A percentile compares a stretch with the other conserved stretches of the same genome.
These are phyloP conservation scores for Heliconius nattereri DNA, from an alignment of 1,140 invertebrate genomes.

Conservation along the genomic window DNA sequence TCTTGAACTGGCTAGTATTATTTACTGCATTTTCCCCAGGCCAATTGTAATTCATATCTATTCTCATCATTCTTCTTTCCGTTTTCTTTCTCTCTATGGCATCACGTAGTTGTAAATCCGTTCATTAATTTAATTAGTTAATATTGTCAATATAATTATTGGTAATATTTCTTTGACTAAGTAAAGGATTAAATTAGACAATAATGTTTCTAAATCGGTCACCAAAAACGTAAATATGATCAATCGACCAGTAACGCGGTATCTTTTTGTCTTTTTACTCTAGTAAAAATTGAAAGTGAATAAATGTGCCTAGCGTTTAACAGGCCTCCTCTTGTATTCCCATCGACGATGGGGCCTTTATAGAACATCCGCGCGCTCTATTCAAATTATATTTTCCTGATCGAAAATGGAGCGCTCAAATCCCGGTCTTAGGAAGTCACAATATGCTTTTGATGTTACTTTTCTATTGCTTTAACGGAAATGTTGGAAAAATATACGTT, in stretches of 20 bases:
- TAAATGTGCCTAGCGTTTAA: neutral
- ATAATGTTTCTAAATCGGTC: no score
- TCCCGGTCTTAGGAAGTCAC: slow-evolving; percentile 5
- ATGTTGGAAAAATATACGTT: slow-evolving; percentile 8
- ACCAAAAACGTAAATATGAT: no score
- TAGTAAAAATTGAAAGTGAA: neutral
- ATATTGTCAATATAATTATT: no score
- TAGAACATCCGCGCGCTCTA: neutral
- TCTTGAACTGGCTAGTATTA: no score
- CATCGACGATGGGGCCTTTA: neutral
- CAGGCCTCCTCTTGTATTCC: neutral
- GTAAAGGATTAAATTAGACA: no score
- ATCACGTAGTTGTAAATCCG: no score
- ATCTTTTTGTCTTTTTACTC: neutral
- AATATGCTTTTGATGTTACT: slow-evolving; percentile 13
- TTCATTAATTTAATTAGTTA: no score
- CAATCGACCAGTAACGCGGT: neutral
- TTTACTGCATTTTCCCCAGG: no score
- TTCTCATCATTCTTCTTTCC: no score
- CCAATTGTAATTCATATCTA: no score
- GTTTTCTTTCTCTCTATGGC: no score
- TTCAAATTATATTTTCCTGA: slow-evolving; percentile 11
- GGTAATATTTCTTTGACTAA: no score
- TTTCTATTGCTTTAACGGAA: slow-evolving; percentile 4
- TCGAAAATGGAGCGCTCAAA: slow-evolving; percentile 5